These are phyloP conservation scores for Molanna angustata DNA, from an alignment of 2,888 invertebrate genomes.

Conservation along the genomic window DNA sequence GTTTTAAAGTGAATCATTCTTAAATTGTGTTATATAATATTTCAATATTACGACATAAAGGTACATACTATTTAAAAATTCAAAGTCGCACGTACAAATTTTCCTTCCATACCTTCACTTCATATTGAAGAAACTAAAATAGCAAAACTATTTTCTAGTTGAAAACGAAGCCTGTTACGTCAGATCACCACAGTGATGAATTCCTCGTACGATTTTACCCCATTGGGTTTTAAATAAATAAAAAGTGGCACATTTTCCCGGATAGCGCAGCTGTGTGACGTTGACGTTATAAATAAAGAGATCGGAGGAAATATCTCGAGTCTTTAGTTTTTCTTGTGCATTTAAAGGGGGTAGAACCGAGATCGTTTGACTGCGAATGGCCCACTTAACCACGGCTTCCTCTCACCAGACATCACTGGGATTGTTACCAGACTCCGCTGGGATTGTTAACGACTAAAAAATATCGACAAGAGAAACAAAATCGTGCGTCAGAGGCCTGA, in stretches of 20 bases:
- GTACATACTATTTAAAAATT: background rate
- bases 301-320: conserved; percentile 8
- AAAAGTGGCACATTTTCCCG: no score
- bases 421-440: no score
- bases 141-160: conserved; percentile 22
- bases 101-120: no score
- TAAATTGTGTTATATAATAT: background rate
- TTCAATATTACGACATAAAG: background rate
- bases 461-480: no score
- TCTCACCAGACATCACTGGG: no score
- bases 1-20: background rate
- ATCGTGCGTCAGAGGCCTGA: no score
- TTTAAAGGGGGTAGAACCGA: conserved; percentile 31
- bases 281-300: background rate
- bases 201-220: no score
- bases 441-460: no score
- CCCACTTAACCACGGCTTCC: conserved; percentile 54
- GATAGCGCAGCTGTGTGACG: background rate
- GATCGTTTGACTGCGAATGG: conserved; percentile 59
- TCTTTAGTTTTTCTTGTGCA: conserved; percentile 23
- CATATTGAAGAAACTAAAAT: conserved; percentile 5
- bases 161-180: conserved; percentile 30
- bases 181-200: background rate
- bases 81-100: background rate
- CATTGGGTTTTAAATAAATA: no score